phyloP scores from a whole-genome alignment of 2,113 vertebrate species.

The Heteronetta atricapilla region DNA sequence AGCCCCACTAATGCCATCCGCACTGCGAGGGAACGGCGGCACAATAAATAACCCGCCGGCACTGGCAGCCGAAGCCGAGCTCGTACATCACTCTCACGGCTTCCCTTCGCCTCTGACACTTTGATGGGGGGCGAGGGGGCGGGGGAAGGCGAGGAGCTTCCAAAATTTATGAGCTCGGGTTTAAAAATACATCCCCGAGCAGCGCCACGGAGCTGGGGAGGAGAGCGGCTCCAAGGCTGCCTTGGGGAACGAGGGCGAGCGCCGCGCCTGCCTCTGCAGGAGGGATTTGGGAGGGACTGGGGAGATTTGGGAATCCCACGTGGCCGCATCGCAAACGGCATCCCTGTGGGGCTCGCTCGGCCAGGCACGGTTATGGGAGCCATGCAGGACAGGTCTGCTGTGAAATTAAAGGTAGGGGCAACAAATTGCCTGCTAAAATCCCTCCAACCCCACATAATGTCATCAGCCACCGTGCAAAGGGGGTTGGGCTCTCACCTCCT shows the following conservation, averaged over 20 bases:
- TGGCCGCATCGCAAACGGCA: not conserved
- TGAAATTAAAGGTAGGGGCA: not conserved
- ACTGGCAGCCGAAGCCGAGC: not conserved
- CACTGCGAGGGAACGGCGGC: not conserved
- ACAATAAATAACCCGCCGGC: constrained; percentile 24
- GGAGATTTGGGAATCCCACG: not conserved
- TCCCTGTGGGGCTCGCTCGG: not conserved
- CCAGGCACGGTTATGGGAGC: not conserved
- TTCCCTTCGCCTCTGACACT: constrained; percentile 52
- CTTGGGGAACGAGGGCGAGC: not conserved
- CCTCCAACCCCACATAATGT: not conserved
- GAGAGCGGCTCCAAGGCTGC: not conserved
- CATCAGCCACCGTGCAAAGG: not conserved
- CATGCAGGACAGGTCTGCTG: not conserved
- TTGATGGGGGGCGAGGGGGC: constrained; percentile 46
- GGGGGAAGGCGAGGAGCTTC: constrained; percentile 55
- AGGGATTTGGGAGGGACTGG: not conserved
- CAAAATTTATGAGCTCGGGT: constrained; percentile 66
- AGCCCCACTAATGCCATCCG: not conserved
- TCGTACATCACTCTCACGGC: not conserved
- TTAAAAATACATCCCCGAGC: constrained; percentile 53
- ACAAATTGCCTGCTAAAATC: not conserved
- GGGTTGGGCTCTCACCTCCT: not conserved
- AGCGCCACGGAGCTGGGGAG: not conserved
- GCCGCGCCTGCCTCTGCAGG: not conserved